Conservation (phyloP, 2,113 vertebrate species). For the Ginglymostoma cirratum region DNA sequence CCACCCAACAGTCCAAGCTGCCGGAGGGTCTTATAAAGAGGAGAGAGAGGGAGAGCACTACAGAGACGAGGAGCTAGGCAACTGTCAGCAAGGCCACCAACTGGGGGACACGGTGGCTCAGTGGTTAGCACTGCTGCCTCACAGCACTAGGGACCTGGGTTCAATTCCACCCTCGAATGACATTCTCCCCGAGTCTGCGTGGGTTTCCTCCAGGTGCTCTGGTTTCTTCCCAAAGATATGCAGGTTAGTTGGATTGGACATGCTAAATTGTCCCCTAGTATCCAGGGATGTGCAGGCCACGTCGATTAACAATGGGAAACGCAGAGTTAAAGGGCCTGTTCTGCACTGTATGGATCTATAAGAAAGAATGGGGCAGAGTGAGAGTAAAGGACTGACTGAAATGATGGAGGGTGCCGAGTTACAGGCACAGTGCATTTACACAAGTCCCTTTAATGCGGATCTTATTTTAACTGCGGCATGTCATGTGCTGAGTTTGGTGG, state of each 20-base stretch:
- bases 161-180: no score
- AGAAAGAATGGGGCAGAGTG: not conserved
- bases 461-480: not conserved
- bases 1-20: not conserved
- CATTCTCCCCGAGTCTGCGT: no score
- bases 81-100: not conserved
- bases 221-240: no score
- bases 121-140: not conserved
- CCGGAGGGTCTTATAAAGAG: not conserved
- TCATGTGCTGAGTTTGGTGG: not conserved
- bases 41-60: not conserved
- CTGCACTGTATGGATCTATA: no score
- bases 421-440: not conserved
- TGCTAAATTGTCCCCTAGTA: no score
- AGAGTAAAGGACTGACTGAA: not conserved
- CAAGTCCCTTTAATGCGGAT: not conserved
- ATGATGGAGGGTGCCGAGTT: not conserved
- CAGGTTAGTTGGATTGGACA: no score
- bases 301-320: no score
- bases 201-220: no score
- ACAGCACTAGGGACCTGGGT: not conserved
- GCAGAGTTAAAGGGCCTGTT: not conserved
- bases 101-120: not conserved
- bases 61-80: not conserved
- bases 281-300: no score